Base-by-base conservation (phyloP, 2,113 vertebrate species). In the Menidia beryllina region DNA sequence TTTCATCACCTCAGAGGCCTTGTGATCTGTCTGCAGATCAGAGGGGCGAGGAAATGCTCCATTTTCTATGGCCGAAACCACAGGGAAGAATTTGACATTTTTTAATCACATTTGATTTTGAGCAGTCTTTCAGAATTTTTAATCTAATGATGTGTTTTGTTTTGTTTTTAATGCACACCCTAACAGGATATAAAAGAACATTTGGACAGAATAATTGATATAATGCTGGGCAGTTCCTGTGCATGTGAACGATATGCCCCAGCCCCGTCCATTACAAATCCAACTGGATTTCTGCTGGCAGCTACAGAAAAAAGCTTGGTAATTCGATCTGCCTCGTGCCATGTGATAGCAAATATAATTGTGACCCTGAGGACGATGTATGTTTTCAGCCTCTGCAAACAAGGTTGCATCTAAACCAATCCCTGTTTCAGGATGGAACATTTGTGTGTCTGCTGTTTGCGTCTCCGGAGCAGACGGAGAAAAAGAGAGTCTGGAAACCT, bases 1-100 rank as follows among this genome's bases (percentile, higher is more conserved):
- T 86, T 94, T 94, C 75, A 91, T 70, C 49, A 58, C 39, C 53
- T 66, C 64, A n/a, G 20, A 12, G 52, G 53, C 85, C 91, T 90
- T 86, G 89, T 92, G 90, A 91, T 91, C 75, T 27, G 71, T 76
- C 36, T 17, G 14, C 24, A 39, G 70, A 75, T 82, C 64, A 50
- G 43, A 73, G 65, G 26, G 38, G 11, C 1, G 17, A 48, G 34
- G 13, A 9, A 52, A 75, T 79, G 68, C 41, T 67, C 68, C 38
- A 17, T 49, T 56, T 57, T 68, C 41, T 64, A 48, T 23, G 61
- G 52, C 30, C 24, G 5, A 24, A 7, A 72, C 72, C 36, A 11
- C 10, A n/a, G 20, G 13, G 5, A 68, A 38, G 73, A 82, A 74
- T 79, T 47, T 61, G 49, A 5, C 30, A 30, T 8, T 19, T 17